Evolutionary conservation across 2,113 vertebrate genomes (phyloP), one percentile per base, ranked within the genome.

Genomic region (Aegithalos caudatus): DNA sequence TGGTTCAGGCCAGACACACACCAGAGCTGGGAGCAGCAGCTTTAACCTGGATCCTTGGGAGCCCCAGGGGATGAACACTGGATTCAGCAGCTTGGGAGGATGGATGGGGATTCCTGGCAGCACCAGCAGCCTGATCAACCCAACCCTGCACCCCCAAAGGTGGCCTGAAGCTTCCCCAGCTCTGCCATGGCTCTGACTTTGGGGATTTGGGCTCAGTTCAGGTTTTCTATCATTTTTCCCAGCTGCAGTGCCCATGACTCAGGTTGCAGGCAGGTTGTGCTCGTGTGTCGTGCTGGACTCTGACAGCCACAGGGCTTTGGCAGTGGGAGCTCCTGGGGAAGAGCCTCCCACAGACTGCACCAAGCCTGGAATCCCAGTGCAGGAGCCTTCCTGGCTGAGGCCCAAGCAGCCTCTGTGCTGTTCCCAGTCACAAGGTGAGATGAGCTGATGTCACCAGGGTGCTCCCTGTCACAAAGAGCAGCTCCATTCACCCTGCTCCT

Each of bases 21-120:
- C 2, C 33, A 5, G 44, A 65, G 79, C 33, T n/a, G 1, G 0
- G n/a, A 8, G 54, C n/a, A 48, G 64, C 65, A 53, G 60, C 27
- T 79, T 54, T 31, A 58, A 22, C 31, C 25, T 1, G 0, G 15
- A 21, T 22, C 24, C n/a, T 16, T 18, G 0, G 3, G 27, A 65
- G 40, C 15, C 29, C 10, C 40, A 3, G 10, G 1, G 10, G 33
- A 15, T 14, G 33, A 37, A 42, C 48, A 3, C 31, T 8, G 20
- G 42, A 37, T 20, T 13, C 37, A 44, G 51, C 47, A 31, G 73
- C 22, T 0, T 25, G 42, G 78, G 28, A 81, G 20, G 45, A 44
- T 24, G 1, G n/a, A 7, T 2, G 3, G 35, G 9, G 27, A 16
- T 4, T 62, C 27, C 60, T 12, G 1, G 70, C 40, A 18, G 15